Percentiles rank a stretch among this genome's conserved stretches.
phyloP scores from a whole-genome alignment of 2,113 vertebrate species.

The Barnardius zonarius region DNA sequence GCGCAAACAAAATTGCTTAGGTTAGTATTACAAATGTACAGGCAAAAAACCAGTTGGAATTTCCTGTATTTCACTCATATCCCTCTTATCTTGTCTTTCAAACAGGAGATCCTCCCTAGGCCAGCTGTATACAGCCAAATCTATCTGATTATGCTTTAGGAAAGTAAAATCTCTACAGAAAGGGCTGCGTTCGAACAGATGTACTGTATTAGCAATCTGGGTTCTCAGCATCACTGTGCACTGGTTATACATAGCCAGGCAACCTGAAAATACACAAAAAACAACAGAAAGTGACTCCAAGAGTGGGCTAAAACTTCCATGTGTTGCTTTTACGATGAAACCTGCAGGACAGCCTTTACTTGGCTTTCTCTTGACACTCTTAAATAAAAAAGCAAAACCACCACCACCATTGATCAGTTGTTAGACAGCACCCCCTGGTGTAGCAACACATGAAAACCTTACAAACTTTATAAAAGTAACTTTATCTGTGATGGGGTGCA shows the following conservation, averaged over 20 bases:
- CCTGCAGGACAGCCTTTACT: neutral
- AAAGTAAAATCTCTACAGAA: slow-evolving; percentile 9
- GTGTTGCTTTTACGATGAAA: neutral
- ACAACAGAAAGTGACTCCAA: neutral
- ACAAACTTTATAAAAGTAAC: neutral
- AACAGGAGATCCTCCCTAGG: neutral
- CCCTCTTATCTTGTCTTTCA: neutral
- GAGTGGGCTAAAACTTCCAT: neutral
- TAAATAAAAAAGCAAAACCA: rapidly evolving
- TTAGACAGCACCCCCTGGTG: slow-evolving; percentile 49
- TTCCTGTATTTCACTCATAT: neutral
- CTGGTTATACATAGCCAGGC: neutral
- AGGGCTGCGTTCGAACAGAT: slow-evolving; percentile 16
- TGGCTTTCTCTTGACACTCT: neutral
- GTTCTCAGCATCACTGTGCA: neutral
- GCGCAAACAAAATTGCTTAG: neutral
- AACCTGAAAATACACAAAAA: slow-evolving; percentile 26
- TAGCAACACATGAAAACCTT: neutral
- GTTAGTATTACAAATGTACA: neutral
- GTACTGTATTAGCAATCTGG: neutral
- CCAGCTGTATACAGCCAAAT: neutral
- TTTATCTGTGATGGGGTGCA: neutral
- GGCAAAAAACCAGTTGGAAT: neutral
- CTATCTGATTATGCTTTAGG: neutral
- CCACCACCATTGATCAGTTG: neutral